Base-by-base conservation (phyloP, 2,797 vertebrate species). In the Hybognathus amarus region DNA sequence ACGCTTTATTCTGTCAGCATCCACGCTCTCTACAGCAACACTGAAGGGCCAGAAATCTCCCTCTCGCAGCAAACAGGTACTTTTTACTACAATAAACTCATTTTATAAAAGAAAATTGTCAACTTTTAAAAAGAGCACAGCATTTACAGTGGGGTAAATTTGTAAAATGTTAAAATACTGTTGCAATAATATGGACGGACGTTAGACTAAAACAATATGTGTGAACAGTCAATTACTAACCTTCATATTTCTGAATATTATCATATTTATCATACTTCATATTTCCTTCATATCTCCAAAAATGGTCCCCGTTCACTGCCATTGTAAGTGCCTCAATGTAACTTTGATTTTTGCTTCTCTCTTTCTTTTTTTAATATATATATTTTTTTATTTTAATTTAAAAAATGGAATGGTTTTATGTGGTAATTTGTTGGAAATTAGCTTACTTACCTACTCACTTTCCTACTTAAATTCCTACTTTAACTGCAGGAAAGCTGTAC, bases 51-150 rank as follows among this genome's bases (percentile, higher is more conserved):
- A 0, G 94, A 96, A 82, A 95, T 94, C 82, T 94, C 91, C 30
- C 93, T 97, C 64, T 94, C 94, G 40, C 96, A 97, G 83, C 88
- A 71, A 84, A 98, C 97, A 90, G 95, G 97, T 97, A 91, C 52
- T 68, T 38, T 54, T 67, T 38, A 54, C 22, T 9, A 20, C 24
- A 67, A 2, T 24, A 20, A 40, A 36, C 20, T 59, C 9, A 54
- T 33, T 80, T 5, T 47, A 47, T 47, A 0, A n/a, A 42, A 33
- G 10, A 36, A 68, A 68, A 1, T 68, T 13, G 20, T n/a, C 1
- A 22, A 13, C 38, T 68, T 36, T 12, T 1, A 66, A 67, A 67
- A 38, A 67, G n/a, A 18, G 30, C 8, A 66, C n/a, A 24, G 12
- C 66, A 42, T 40, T 68, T 68, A 68, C 36, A 42, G 24, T 69